Percentiles rank a stretch among this genome's conserved stretches.
Conservation (phyloP, 1,140 invertebrate genomes). For the Asobara japonica region DNA sequence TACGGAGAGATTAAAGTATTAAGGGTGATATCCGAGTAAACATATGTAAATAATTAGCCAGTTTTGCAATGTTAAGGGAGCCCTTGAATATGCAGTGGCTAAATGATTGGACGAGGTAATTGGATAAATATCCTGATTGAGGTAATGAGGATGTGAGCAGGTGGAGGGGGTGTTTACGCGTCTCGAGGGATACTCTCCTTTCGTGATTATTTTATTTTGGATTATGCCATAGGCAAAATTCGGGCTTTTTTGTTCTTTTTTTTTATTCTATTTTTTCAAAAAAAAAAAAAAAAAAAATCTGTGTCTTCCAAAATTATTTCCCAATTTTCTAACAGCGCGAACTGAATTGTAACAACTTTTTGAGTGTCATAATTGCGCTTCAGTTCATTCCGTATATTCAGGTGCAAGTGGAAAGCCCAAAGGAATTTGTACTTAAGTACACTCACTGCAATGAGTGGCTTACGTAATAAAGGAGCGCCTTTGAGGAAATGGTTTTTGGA, state of each 20-base stretch:
- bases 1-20: constrained; percentile 44
- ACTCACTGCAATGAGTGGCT: neutral
- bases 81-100: neutral
- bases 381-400: too few relatives aligned
- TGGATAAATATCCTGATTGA: constrained; percentile 3
- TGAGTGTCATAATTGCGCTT: neutral
- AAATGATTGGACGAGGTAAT: neutral
- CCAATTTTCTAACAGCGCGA: too few relatives aligned
- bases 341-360: too few relatives aligned
- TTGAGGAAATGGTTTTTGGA: too few relatives aligned
- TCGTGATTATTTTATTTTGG: neutral
- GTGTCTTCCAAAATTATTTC: too few relatives aligned
- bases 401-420: too few relatives aligned
- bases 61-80: constrained; percentile 3
- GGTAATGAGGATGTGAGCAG: neutral
- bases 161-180: neutral
- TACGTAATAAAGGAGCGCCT: neutral
- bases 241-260: too few relatives aligned
- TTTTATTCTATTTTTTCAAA: too few relatives aligned
- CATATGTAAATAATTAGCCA: constrained; percentile 2
- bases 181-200: neutral
- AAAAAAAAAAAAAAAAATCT: too few relatives aligned
- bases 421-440: neutral
- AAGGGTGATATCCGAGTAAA: constrained; percentile 23
- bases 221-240: too few relatives aligned